These are phyloP conservation scores for Pseudomugil gertrudae DNA, from an alignment of 2,797 vertebrate species.

Conservation along the genomic window DNA sequence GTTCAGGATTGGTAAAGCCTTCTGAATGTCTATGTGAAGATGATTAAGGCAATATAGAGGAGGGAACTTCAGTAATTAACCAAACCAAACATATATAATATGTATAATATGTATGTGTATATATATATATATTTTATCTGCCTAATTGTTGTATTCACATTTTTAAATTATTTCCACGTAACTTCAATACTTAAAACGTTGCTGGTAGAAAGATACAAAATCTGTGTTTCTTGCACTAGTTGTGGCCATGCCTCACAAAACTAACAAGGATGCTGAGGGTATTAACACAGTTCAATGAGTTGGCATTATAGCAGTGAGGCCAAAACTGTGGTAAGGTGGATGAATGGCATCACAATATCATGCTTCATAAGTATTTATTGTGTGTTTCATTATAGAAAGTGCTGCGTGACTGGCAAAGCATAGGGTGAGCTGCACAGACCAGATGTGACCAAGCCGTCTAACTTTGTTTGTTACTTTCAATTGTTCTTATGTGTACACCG, in stretches of 20 bases:
- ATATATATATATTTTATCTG: slow-evolving; percentile 11
- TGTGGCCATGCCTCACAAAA: slow-evolving; percentile 66
- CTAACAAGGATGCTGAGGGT: slow-evolving; percentile 67
- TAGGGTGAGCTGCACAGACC: slow-evolving; percentile 20
- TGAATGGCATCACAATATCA: slow-evolving; percentile 44
- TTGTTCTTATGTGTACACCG: background rate
- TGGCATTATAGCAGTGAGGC: slow-evolving; percentile 49
- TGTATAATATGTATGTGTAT: too few relatives aligned
- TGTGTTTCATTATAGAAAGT: slow-evolving; percentile 36
- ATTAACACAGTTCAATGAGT: slow-evolving; percentile 51
- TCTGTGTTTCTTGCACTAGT: slow-evolving; percentile 59
- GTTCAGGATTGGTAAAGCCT: background rate
- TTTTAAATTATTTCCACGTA: slow-evolving; percentile 15
- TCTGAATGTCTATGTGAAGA: slow-evolving; percentile 9
- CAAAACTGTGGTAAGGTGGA: slow-evolving; percentile 39
- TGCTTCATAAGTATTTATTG: slow-evolving; percentile 49
- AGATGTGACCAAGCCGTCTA: slow-evolving; percentile 5
- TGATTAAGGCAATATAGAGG: slow-evolving; percentile 49
- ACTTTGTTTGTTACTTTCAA: slow-evolving; percentile 1
- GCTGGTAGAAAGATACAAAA: slow-evolving; percentile 57
- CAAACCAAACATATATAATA: slow-evolving; percentile 54
- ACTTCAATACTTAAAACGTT: slow-evolving; percentile 37
- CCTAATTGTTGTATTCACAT: slow-evolving; percentile 33
- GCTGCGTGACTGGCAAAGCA: slow-evolving; percentile 33
- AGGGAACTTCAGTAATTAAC: slow-evolving; percentile 38